These are phyloP conservation scores for Latrodectus elegans DNA, from an alignment of 2,888 invertebrate genomes.

Conservation along the genomic window DNA sequence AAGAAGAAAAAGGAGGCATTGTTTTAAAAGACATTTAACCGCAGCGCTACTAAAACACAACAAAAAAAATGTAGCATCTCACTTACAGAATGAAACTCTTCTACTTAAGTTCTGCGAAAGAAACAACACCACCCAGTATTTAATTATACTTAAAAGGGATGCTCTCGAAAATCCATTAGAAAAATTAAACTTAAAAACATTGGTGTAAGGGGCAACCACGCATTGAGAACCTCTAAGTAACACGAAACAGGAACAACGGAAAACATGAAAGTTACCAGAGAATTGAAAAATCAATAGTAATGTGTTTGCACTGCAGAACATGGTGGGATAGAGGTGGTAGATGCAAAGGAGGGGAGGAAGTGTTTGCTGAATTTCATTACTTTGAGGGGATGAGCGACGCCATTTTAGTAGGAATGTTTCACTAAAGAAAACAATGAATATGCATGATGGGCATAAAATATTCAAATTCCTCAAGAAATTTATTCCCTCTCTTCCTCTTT, in stretches of 20 bases:
- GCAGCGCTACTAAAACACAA: constrained; percentile 4
- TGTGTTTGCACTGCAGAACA: constrained; percentile 2
- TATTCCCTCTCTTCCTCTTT: neutral
- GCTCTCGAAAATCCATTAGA: constrained; percentile 52
- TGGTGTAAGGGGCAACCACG: constrained; percentile 2
- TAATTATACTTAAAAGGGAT: constrained; percentile 56
- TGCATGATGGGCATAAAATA: constrained; percentile 25
- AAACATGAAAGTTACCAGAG: neutral
- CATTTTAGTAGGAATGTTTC: constrained; percentile 35
- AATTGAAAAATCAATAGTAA: constrained; percentile 29
- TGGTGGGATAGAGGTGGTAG: neutral
- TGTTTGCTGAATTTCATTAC: constrained; percentile 44
- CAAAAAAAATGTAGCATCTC: constrained; percentile 11
- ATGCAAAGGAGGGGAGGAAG: constrained; percentile 1
- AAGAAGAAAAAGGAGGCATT: constrained; percentile 23
- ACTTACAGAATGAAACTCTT: neutral
- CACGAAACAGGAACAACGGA: neutral
- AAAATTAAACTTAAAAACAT: constrained; percentile 57
- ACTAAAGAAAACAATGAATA: constrained; percentile 37
- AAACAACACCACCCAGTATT: constrained; percentile 44
- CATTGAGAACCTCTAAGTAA: neutral
- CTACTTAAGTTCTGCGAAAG: constrained; percentile 26
- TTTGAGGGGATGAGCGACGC: constrained; percentile 10
- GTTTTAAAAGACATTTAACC: constrained; percentile 52
- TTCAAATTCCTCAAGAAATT: neutral